A percentile compares a stretch with the other conserved stretches of the same genome.
Conservation (phyloP, 1,140 invertebrate genomes). For the Aphaenogaster ashmeadi region DNA sequence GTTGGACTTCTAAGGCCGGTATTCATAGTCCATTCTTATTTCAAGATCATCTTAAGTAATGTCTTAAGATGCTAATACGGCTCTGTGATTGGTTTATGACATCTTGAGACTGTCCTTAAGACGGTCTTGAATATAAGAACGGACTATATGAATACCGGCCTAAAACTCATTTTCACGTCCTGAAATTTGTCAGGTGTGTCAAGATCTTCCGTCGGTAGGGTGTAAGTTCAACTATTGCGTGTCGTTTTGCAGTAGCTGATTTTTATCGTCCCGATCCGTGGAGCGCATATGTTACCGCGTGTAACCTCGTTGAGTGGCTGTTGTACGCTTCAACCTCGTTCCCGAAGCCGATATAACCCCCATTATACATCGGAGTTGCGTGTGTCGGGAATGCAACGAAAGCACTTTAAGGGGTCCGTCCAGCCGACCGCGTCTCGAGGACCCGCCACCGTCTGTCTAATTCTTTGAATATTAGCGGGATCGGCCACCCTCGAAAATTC, state of each 20-base stretch:
- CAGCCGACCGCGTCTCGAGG: slow-evolving; percentile 76
- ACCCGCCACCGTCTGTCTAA: slow-evolving; percentile 76
- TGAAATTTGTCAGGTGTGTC: slow-evolving; percentile 1
- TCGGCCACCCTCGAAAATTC: slow-evolving; percentile 72
- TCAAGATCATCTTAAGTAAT: too few species aligned
- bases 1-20: not conserved
- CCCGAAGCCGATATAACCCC: slow-evolving; percentile 59
- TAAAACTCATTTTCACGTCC: not conserved
- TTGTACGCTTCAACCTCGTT: slow-evolving; percentile 68
- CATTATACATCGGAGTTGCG: slow-evolving; percentile 71
- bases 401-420: slow-evolving; percentile 77
- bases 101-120: too few species aligned
- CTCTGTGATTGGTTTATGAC: too few species aligned
- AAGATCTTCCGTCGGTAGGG: not conserved
- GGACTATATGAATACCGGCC: too few species aligned
- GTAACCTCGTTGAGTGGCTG: slow-evolving; percentile 76
- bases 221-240: not conserved
- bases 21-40: too few species aligned
- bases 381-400: slow-evolving; percentile 75
- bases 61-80: too few species aligned
- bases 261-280: slow-evolving; percentile 61
- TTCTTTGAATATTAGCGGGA: slow-evolving; percentile 79
- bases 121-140: too few species aligned
- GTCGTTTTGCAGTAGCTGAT: slow-evolving; percentile 41
- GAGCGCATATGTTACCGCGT: slow-evolving; percentile 72